phyloP scores from a whole-genome alignment of 2,888 invertebrate genomes.

The Catocala fraxini region DNA sequence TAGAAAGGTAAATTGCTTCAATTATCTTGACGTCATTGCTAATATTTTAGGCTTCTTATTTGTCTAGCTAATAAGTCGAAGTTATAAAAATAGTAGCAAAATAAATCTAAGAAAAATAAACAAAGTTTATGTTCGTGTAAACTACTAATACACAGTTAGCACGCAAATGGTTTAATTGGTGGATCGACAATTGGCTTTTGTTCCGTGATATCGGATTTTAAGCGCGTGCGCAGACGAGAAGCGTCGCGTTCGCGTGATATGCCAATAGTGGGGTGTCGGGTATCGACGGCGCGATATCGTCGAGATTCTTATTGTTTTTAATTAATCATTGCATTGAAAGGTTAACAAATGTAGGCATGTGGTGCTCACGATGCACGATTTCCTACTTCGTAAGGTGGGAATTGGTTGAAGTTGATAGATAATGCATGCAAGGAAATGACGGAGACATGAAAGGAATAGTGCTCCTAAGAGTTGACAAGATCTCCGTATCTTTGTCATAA shows the following conservation, averaged over 20 bases:
- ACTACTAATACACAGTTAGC: constrained; percentile 32
- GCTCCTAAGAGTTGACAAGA: no score
- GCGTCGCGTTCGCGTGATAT: constrained; percentile 68
- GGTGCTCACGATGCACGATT: constrained; percentile 10
- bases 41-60: no score
- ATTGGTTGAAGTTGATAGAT: not conserved
- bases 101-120: not conserved
- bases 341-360: constrained; percentile 22
- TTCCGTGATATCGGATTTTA: constrained; percentile 52
- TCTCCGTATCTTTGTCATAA: no score
- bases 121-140: constrained; percentile 16
- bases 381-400: constrained; percentile 6
- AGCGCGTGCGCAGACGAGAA: constrained; percentile 54
- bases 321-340: constrained; percentile 54
- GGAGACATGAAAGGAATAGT: no score
- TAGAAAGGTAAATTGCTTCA: no score
- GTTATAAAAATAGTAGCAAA: constrained; percentile 1
- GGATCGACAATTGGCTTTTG: constrained; percentile 47
- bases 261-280: constrained; percentile 43
- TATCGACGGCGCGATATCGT: constrained; percentile 62
- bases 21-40: no score
- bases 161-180: constrained; percentile 50
- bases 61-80: no score
- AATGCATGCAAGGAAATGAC: no score
- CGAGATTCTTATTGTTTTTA: constrained; percentile 66